Conservation (phyloP, 2,113 vertebrate species). For the Mus pahari region DNA sequence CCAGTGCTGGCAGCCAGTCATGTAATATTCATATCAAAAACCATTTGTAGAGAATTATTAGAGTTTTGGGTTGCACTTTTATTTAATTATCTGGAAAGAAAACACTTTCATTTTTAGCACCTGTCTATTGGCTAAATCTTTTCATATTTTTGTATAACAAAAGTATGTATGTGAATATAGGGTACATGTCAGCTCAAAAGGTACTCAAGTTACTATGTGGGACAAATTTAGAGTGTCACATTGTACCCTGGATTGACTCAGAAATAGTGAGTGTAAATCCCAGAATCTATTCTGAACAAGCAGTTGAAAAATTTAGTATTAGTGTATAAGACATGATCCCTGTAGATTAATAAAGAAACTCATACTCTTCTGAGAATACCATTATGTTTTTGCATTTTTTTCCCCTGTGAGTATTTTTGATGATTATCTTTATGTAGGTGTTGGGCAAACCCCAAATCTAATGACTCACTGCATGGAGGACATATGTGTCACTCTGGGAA, state of each 20-base stretch:
- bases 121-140: neutral
- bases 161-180: neutral
- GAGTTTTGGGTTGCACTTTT: neutral
- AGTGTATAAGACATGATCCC: neutral
- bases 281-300: neutral
- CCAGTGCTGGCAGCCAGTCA: neutral
- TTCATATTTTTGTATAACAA: neutral
- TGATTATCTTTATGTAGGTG: neutral
- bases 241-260: neutral
- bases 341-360: neutral
- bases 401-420: neutral
- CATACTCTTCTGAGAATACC: neutral
- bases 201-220: neutral
- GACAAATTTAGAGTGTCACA: neutral
- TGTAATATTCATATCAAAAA: neutral
- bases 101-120: neutral
- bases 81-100: constrained; percentile 19
- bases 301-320: neutral
- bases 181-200: neutral
- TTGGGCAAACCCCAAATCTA: neutral
- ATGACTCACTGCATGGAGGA: neutral
- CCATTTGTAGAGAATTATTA: neutral
- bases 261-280: neutral
- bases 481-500: neutral
- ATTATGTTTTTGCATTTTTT: neutral